Evolutionary conservation across 2,113 vertebrate species (phyloP).

Genomic region (Elaphurus davidianus): DNA sequence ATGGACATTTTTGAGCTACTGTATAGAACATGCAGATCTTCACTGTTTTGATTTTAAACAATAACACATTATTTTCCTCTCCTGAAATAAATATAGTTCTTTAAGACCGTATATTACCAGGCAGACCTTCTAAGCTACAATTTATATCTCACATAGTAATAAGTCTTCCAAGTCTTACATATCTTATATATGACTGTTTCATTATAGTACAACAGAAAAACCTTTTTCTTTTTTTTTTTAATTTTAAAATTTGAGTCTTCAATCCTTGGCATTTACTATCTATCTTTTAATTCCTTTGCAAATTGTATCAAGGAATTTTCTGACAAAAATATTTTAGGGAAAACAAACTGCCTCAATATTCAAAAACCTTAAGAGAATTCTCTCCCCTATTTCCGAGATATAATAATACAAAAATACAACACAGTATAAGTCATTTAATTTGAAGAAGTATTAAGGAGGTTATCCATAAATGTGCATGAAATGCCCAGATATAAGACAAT

Average conservation of each 20-base stretch:
- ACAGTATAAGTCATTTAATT: not conserved
- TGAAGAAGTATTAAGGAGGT: not conserved
- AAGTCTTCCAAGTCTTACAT: not conserved
- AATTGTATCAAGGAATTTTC: not conserved
- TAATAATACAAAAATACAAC: not conserved
- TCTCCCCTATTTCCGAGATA: not conserved
- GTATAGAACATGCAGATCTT: not conserved
- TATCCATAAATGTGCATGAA: not conserved
- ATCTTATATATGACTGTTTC: not conserved
- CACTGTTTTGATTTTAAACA: not conserved
- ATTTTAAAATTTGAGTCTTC: not conserved
- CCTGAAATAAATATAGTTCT: not conserved
- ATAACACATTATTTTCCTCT: not conserved
- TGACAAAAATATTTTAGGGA: not conserved
- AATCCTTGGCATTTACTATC: not conserved
- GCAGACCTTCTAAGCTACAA: not conserved
- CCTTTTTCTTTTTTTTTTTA: not conserved
- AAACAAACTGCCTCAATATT: not conserved
- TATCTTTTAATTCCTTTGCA: not conserved
- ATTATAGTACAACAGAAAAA: not conserved
- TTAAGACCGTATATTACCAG: not conserved
- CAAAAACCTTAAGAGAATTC: not conserved
- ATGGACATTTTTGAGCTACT: not conserved
- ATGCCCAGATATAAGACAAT: not conserved
- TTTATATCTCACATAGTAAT: not conserved